These are phyloP conservation scores for Hypothenemus hampei DNA, from an alignment of 1,140 invertebrate genomes.

Conservation along the genomic window DNA sequence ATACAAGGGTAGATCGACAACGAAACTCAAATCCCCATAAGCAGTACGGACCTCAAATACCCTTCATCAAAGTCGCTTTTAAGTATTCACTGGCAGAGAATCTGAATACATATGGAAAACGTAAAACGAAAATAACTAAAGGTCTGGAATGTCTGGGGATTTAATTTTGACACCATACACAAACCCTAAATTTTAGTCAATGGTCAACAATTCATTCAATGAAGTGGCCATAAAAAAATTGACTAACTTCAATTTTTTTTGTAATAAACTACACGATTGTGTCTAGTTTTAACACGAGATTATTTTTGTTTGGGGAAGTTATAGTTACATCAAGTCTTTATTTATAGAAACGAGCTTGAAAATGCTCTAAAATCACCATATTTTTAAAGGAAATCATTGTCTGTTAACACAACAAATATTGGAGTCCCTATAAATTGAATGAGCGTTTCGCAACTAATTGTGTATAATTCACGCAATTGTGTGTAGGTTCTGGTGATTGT, in stretches of 20 bases:
- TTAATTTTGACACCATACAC: background rate
- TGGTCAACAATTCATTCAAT: too few relatives aligned
- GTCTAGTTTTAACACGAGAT: background rate
- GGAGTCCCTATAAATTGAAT: too few relatives aligned
- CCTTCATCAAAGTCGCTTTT: constrained; percentile 25
- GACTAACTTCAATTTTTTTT: constrained; percentile 28
- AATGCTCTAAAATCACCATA: background rate
- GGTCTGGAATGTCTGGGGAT: constrained; percentile 21
- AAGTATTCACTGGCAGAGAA: constrained; percentile 27
- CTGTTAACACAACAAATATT: too few relatives aligned
- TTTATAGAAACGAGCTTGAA: background rate
- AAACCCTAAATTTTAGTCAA: constrained; percentile 8
- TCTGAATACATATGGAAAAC: constrained; percentile 29
- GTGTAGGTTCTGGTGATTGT: constrained; percentile 17
- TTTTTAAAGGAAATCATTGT: too few relatives aligned
- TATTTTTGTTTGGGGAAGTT: constrained; percentile 4
- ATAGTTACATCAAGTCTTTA: background rate
- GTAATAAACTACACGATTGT: constrained; percentile 8
- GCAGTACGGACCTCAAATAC: too few relatives aligned
- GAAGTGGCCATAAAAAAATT: background rate
- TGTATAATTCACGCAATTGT: constrained; percentile 19
- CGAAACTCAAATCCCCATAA: too few relatives aligned
- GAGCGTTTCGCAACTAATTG: constrained; percentile 20
- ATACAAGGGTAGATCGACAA: background rate
- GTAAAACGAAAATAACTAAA: constrained; percentile 32